Evolutionary conservation across 1,140 invertebrate species (phyloP).

Genomic region (Drosophila sturtevanti): DNA sequence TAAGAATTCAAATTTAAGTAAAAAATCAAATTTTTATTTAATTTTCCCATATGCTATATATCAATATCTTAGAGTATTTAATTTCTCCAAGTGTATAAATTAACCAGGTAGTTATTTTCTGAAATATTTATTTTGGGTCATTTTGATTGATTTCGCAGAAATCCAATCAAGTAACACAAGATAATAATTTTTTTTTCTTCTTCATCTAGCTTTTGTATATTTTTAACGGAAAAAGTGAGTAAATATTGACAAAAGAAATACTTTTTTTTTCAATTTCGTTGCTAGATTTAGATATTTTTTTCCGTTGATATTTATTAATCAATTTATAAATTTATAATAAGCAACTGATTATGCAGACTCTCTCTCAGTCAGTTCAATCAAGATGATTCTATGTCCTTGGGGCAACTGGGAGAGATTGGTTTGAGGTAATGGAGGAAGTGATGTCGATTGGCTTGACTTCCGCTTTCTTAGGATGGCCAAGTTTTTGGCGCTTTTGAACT

Average conservation of each 20-base stretch:
- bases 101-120: neutral
- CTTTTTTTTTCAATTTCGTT: neutral
- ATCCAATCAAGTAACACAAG: slow-evolving; percentile 1
- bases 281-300: neutral
- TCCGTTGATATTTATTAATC: neutral
- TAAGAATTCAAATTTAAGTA: too few relatives aligned
- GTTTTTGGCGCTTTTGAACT: slow-evolving; percentile 17
- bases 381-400: neutral
- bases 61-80: too few relatives aligned
- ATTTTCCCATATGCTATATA: too few relatives aligned
- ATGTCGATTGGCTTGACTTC: slow-evolving; percentile 17
- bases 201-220: neutral
- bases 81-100: neutral
- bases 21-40: too few relatives aligned
- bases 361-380: neutral
- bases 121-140: neutral
- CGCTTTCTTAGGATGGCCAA: slow-evolving; percentile 14
- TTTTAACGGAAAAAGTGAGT: neutral
- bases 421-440: slow-evolving; percentile 1
- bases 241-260: slow-evolving; percentile 8
- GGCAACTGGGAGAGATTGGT: neutral
- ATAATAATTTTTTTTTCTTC: neutral
- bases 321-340: slow-evolving; percentile 14
- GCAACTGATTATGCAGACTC: slow-evolving; percentile 13
- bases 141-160: slow-evolving; percentile 2